phyloP scores from a whole-genome alignment of 2,797 vertebrate genomes.

The Typhlichthys subterraneus region DNA sequence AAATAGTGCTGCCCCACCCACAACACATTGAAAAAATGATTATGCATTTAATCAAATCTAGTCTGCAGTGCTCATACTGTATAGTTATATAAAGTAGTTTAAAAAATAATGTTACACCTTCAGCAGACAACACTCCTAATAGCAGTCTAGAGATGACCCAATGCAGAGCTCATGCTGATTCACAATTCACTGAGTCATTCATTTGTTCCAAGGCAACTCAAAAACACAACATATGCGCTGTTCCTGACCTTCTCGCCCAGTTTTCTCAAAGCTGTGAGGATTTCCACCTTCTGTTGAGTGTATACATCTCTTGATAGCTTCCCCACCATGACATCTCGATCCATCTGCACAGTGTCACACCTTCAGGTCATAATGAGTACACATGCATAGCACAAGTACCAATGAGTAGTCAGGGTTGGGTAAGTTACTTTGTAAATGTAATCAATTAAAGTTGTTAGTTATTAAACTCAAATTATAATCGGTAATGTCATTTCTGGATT shows the following conservation, averaged over 20 bases:
- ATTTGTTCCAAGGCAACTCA: not conserved
- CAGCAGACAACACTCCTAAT: not conserved
- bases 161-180: no score
- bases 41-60: no score
- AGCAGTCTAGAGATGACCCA: not conserved
- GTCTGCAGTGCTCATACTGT: no score
- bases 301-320: slow-evolving; percentile 85
- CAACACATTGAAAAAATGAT: not conserved
- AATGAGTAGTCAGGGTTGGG: not conserved
- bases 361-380: slow-evolving; percentile 5
- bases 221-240: slow-evolving; percentile 5
- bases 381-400: not conserved
- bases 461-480: no score
- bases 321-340: slow-evolving; percentile 94
- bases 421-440: no score
- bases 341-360: slow-evolving; percentile 82
- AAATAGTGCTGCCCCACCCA: not conserved
- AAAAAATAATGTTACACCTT: not conserved
- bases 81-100: not conserved
- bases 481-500: no score
- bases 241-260: slow-evolving; percentile 92
- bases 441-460: no score
- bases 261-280: slow-evolving; percentile 92
- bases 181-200: not conserved
- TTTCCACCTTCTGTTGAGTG: slow-evolving; percentile 95